phyloP scores from a whole-genome alignment of 2,797 vertebrate genomes.

The Gallirallus australis region DNA sequence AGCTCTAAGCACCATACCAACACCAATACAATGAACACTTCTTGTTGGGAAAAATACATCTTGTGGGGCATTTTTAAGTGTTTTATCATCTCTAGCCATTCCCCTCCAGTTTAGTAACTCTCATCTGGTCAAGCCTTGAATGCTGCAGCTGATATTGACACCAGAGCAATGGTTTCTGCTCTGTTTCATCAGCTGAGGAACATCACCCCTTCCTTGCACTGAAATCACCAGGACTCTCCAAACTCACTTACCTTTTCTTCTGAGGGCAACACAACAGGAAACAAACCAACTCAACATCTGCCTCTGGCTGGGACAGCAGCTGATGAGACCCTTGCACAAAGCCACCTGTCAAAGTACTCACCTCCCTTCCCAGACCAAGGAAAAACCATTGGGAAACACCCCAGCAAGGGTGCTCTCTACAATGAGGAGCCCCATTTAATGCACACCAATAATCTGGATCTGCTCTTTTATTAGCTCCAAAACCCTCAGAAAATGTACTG shows the following conservation, averaged over 20 bases:
- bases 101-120: neutral
- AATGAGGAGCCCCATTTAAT: rapidly evolving
- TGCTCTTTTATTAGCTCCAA: neutral
- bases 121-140: neutral
- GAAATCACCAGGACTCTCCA: neutral
- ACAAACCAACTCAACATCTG: neutral
- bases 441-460: rapidly evolving
- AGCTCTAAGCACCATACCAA: neutral
- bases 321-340: neutral
- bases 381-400: neutral
- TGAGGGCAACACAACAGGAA: rapidly evolving
- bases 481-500: neutral
- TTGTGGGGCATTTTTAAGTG: neutral
- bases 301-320: neutral
- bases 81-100: neutral
- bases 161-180: neutral
- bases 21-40: rapidly evolving
- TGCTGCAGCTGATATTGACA: neutral
- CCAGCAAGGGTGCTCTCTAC: neutral
- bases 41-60: neutral
- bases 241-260: neutral
- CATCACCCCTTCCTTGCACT: neutral
- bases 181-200: neutral
- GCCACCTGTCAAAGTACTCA: neutral
- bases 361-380: neutral